Conservation (phyloP, 2,113 vertebrate genomes). For the Narcine bancroftii region DNA sequence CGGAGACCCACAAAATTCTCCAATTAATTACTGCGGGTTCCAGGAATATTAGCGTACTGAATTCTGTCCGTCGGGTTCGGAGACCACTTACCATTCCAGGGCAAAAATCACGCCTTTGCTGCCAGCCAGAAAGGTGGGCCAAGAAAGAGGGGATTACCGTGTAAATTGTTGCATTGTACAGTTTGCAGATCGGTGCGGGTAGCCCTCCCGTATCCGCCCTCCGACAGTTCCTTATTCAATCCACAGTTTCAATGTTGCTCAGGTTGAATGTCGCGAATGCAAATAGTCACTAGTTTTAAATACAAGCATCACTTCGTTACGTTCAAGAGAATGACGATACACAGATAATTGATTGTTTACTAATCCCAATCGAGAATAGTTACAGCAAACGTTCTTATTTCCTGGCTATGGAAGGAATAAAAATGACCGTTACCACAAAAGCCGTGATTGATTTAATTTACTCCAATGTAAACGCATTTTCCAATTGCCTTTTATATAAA, state of each 20-base stretch:
- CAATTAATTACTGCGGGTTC: background rate
- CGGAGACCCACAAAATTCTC: background rate
- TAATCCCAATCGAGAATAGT: background rate
- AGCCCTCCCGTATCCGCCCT: background rate
- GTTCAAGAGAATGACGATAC: background rate
- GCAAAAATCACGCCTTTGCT: background rate
- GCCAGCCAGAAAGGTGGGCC: background rate
- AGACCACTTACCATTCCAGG: background rate
- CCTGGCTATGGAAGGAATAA: background rate
- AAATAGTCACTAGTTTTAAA: no score
- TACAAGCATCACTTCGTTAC: no score
- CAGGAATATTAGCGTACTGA: background rate
- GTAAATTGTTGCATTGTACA: background rate
- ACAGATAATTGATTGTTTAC: background rate
- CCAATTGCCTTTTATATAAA: background rate
- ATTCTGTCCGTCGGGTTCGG: background rate
- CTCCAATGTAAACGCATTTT: no score
- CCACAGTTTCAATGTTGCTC: no score
- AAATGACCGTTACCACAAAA: background rate
- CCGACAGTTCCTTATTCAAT: no score
- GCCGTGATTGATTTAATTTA: background rate
- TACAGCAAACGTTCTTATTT: background rate
- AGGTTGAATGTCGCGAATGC: no score
- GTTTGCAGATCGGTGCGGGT: no score
- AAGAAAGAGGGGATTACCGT: background rate